Conservation (phyloP, 1,140 invertebrate genomes). For the Calycopis cecrops region DNA sequence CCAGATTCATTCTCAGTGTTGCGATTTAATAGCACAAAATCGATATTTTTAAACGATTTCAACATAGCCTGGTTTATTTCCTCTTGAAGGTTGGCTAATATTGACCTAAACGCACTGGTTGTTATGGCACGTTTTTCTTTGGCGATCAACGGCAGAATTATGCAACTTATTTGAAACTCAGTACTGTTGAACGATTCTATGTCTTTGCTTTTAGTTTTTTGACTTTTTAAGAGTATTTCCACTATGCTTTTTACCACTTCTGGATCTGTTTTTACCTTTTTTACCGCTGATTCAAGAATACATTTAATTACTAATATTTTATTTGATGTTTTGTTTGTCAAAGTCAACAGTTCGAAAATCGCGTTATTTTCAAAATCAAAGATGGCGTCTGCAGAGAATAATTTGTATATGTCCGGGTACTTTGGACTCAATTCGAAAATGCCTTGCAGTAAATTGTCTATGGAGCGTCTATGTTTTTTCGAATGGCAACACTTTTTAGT, state of each 20-base stretch:
- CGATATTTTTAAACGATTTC: conserved; percentile 51
- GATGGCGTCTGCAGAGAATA: conserved; percentile 48
- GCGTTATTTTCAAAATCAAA: conserved; percentile 49
- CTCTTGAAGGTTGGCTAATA: conserved; percentile 61
- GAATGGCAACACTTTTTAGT: conserved; percentile 45
- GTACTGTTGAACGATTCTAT: conserved; percentile 51
- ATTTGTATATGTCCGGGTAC: conserved; percentile 54
- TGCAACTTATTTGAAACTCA: conserved; percentile 58
- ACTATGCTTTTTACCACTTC: conserved; percentile 51
- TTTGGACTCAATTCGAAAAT: conserved; percentile 55
- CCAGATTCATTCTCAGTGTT: conserved; percentile 30
- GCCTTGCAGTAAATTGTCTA: conserved; percentile 43
- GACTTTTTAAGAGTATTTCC: conserved; percentile 44
- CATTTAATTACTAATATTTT: conserved; percentile 43
- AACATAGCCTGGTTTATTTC: conserved; percentile 53
- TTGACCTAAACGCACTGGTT: conserved; percentile 50
- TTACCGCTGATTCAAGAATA: conserved; percentile 51
- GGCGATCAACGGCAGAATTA: conserved; percentile 52
- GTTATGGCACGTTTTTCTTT: conserved; percentile 59
- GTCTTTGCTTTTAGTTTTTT: conserved; percentile 33
- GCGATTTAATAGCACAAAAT: conserved; percentile 41
- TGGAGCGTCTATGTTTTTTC: conserved; percentile 45
- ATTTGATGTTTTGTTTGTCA: conserved; percentile 50
- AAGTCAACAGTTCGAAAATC: conserved; percentile 44
- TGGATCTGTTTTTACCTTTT: conserved; percentile 55